These are phyloP conservation scores for Hystrix cristata DNA, from an alignment of 2,113 vertebrate genomes.

Conservation along the genomic window DNA sequence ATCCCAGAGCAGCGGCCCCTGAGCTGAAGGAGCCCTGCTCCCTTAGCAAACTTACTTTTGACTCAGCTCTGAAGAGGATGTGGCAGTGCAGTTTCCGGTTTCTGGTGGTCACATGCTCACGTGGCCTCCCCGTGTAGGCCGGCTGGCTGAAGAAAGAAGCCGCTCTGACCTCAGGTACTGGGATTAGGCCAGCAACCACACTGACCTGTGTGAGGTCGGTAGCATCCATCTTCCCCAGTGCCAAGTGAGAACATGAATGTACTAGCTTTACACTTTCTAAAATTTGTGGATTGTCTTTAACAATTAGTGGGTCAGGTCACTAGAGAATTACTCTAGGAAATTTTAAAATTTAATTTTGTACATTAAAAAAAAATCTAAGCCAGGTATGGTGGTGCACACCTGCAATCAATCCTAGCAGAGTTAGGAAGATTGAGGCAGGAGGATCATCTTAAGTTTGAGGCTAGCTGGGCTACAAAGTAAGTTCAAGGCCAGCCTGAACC, in stretches of 20 bases:
- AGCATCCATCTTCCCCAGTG: not conserved
- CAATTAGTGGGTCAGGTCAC: not conserved
- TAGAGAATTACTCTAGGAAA: not conserved
- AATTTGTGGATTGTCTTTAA: not conserved
- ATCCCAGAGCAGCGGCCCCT: not conserved
- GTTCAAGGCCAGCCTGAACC: not conserved
- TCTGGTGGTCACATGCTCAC: constrained; percentile 42
- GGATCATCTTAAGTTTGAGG: not conserved
- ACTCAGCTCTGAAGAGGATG: constrained; percentile 73
- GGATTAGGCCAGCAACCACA: not conserved
- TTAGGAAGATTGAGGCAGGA: not conserved
- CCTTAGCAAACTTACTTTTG: constrained; percentile 43
- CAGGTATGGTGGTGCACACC: not conserved
- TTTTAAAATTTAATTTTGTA: not conserved
- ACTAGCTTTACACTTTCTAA: not conserved
- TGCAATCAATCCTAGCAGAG: not conserved
- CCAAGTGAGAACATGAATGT: not conserved
- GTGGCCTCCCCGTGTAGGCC: not conserved
- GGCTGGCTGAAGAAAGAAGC: not conserved
- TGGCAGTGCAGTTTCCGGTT: constrained; percentile 61
- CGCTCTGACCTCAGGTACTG: not conserved
- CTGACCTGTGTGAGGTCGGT: not conserved
- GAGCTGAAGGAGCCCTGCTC: not conserved
- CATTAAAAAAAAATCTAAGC: not conserved
- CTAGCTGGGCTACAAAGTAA: not conserved